phyloP scores from a whole-genome alignment of 2,888 invertebrate species.

The Himalopsyche anomala region DNA sequence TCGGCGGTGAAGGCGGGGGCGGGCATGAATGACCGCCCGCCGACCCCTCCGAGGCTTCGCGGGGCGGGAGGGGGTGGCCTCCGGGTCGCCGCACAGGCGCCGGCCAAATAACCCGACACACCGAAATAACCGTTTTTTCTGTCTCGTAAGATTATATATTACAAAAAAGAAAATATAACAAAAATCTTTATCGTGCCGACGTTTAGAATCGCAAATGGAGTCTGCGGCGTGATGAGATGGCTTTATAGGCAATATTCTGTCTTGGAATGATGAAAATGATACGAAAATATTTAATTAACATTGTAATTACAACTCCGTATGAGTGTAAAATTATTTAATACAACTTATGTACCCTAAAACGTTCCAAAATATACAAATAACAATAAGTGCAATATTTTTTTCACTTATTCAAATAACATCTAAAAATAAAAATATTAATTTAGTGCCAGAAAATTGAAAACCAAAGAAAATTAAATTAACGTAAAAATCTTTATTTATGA shows the following conservation, averaged over 20 bases:
- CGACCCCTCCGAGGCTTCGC: constrained; percentile 31
- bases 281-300: too few relatives aligned
- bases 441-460: too few relatives aligned
- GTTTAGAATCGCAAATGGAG: not conserved
- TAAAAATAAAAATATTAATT: too few relatives aligned
- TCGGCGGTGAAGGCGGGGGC: constrained; percentile 52
- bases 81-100: constrained; percentile 43
- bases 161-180: not conserved
- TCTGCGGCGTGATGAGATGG: not conserved
- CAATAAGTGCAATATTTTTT: too few relatives aligned
- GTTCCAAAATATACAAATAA: too few relatives aligned
- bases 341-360: too few relatives aligned
- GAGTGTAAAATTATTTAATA: too few relatives aligned
- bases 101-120: constrained; percentile 22
- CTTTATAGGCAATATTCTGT: not conserved
- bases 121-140: constrained; percentile 36
- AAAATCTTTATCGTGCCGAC: constrained; percentile 30
- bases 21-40: constrained; percentile 41
- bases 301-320: too few relatives aligned
- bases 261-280: not conserved
- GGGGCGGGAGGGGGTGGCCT: constrained; percentile 23
- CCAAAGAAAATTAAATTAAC: too few relatives aligned
- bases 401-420: too few relatives aligned
- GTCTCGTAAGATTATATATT: constrained; percentile 7
- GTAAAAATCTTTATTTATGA: too few relatives aligned